Base-by-base conservation (phyloP, 1,140 invertebrate species). In the Heterodera carotae region DNA sequence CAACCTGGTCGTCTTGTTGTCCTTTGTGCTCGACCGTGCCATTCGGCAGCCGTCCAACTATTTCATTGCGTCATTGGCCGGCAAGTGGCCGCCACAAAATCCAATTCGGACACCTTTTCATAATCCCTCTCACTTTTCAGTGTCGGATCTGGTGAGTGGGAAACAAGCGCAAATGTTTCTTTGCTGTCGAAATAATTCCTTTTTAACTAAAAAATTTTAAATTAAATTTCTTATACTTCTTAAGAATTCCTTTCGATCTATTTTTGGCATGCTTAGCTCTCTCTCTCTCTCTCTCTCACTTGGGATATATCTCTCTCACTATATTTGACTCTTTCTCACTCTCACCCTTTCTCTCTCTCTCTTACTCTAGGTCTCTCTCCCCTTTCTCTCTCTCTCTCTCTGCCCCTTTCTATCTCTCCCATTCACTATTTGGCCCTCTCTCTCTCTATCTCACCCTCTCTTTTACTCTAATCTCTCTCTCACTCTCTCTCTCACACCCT, bases 1-100 rank as follows among this genome's bases (percentile, higher is more conserved):
- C 53, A 99, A 99, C 88, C 93, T 98, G 66, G 91, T 99, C 22
- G 97, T 99, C 39, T 91, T 99, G 31, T 88, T 98, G 48, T 94
- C 96, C 31, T 99, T 99, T 89, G 93, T 97, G 73, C 93, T 99
- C 33, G 97, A 99, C 88, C 91, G 96, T 75, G 93, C 93, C 74
- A 99, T 99, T 84, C 91, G 97, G 64, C 96, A 99, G 86, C 97
- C 97, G 2, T 97, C 94, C 86, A 99, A 99, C 90, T 99, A 98
- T 90, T 99, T 99, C 90, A 98, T 99, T 71, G 96, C 95, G 3
- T 98, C 96, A 0, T 90, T 99, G 60, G 97, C 97, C 31, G 48
- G 48, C 22, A 56, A 56, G 22, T 22, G 12, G 0, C 12, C 18
- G 18, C 48, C 5, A 53, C n/a, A n/a, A n/a, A n/a, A n/a, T n/a